These are phyloP conservation scores for Bimastos eiseni DNA, from an alignment of 2,888 invertebrate genomes.

Conservation along the genomic window DNA sequence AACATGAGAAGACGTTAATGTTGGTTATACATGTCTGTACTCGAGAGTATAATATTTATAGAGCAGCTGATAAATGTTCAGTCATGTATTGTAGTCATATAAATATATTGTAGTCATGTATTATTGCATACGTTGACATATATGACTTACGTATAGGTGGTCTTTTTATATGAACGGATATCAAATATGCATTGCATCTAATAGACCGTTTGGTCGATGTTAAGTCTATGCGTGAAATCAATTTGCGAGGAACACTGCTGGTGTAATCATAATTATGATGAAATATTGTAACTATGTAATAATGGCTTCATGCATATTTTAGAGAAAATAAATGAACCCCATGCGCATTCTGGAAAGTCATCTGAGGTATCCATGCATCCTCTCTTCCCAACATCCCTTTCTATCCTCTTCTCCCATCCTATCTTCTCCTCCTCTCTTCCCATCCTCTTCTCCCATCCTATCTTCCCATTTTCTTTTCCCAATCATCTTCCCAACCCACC, in stretches of 20 bases:
- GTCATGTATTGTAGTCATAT: neutral
- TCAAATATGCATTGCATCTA: neutral
- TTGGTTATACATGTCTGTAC: neutral
- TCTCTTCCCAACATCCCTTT: neutral
- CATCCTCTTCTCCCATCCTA: too few relatives aligned
- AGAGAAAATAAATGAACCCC: neutral
- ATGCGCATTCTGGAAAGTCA: neutral
- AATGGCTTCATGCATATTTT: conserved; percentile 1
- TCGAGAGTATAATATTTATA: too few relatives aligned
- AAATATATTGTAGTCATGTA: neutral
- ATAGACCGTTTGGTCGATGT: too few relatives aligned
- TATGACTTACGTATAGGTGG: too few relatives aligned
- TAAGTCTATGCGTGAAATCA: neutral
- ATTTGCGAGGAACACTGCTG: neutral
- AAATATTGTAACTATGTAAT: neutral
- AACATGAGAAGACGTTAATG: neutral
- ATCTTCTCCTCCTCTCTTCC: too few relatives aligned
- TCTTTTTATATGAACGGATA: neutral
- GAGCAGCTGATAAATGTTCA: neutral
- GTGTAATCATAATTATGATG: neutral
- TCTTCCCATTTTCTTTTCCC: too few relatives aligned
- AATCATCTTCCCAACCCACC: too few relatives aligned
- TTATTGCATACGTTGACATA: too few relatives aligned
- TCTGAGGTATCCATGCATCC: neutral
- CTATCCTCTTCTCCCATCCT: too few relatives aligned